Percentiles rank a stretch among this genome's conserved stretches.
phyloP scores from a whole-genome alignment of 2,113 vertebrate species.

The Crotalus helleri region DNA sequence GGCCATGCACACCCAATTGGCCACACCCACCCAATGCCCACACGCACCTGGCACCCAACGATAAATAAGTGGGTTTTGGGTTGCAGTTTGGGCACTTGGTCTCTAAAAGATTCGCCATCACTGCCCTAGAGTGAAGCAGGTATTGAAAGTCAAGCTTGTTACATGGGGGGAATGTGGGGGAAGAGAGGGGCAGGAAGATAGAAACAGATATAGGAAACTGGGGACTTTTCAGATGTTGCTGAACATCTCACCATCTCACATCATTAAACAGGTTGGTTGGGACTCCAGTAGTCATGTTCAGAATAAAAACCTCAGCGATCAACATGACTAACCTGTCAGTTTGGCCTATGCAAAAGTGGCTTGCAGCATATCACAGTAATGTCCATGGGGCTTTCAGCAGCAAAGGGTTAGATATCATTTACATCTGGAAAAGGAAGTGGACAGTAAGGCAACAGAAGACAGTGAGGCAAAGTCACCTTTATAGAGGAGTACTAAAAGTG shows the following conservation, averaged over 20 bases:
- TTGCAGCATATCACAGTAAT: background rate
- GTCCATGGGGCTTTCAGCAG: background rate
- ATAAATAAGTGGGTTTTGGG: too few relatives aligned
- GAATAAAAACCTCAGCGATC: background rate
- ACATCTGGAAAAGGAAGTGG: background rate
- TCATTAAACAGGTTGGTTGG: background rate
- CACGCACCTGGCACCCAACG: fast-evolving
- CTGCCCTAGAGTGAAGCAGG: background rate
- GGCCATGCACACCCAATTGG: too few relatives aligned
- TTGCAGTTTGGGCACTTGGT: too few relatives aligned
- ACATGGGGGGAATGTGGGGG: background rate
- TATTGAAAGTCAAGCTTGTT: background rate
- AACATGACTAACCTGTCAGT: background rate
- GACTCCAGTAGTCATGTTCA: background rate
- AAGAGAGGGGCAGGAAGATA: background rate
- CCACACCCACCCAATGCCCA: too few relatives aligned
- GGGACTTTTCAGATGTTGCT: background rate
- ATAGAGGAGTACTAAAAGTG: background rate
- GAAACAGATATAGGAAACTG: background rate
- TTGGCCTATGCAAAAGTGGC: background rate
- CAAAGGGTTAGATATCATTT: too few relatives aligned
- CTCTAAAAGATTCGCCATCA: too few relatives aligned
- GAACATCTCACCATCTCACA: background rate
- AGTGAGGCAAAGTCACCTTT: background rate
- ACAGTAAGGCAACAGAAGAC: too few relatives aligned